Evolutionary conservation across 2,113 vertebrate species (phyloP).

Genomic region (Megatriorchis doriae): DNA sequence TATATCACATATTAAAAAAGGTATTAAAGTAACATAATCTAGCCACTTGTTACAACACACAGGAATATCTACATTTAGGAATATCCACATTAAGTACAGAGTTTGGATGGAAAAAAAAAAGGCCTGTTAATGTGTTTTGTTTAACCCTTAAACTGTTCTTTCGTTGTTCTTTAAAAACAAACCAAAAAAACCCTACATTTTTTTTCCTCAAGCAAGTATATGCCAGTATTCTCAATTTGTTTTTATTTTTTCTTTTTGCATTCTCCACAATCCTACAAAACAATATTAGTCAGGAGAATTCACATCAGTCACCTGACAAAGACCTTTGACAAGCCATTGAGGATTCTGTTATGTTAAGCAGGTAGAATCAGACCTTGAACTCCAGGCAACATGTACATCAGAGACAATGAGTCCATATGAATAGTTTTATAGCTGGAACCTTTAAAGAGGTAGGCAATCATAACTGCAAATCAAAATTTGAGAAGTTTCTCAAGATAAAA

Average conservation of each 20-base stretch:
- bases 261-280: background rate
- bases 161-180: background rate
- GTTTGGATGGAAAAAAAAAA: background rate
- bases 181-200: rapidly evolving
- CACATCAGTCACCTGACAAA: background rate
- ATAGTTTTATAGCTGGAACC: background rate
- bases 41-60: background rate
- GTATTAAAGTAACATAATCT: background rate
- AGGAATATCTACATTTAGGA: background rate
- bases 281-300: background rate
- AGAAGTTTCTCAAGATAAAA: background rate
- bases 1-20: background rate
- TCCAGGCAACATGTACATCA: background rate
- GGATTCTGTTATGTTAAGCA: background rate
- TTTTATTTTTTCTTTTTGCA: background rate
- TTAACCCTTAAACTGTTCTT: background rate
- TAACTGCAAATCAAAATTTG: background rate
- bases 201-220: background rate
- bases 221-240: background rate
- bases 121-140: background rate
- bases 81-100: background rate
- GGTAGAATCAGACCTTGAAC: background rate
- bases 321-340: background rate
- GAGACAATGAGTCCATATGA: background rate
- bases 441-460: background rate